Conservation (phyloP, 2,888 invertebrate genomes). For the Yponomeuta evonymella region DNA sequence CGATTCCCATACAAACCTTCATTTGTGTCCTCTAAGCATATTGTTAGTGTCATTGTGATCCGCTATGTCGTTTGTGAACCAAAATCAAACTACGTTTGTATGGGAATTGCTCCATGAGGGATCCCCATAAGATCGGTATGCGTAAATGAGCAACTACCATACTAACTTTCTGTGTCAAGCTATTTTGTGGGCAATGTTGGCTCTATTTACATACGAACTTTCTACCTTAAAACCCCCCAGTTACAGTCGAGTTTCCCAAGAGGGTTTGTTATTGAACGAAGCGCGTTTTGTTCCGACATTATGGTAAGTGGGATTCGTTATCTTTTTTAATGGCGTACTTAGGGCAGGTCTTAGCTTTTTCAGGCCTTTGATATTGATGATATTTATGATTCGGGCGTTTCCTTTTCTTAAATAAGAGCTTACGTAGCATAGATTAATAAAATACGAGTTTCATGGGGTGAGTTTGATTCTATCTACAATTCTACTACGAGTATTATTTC, state of each 20-base stretch:
- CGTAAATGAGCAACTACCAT: neutral
- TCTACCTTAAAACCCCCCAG: neutral
- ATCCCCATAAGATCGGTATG: no score
- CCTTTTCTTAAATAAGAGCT: neutral
- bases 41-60: no score
- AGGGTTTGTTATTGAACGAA: neutral
- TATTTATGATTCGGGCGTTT: neutral
- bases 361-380: neutral
- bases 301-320: slow-evolving; percentile 1
- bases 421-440: no score
- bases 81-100: no score
- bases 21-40: no score
- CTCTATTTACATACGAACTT: neutral
- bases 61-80: no score
- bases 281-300: neutral
- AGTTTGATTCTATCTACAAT: no score
- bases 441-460: no score
- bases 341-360: neutral
- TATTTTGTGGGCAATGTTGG: neutral
- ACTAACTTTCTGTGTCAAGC: neutral
- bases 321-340: slow-evolving; percentile 1
- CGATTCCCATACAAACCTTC: no score
- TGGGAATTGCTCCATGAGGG: no score
- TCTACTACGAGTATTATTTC: no score
- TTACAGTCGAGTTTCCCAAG: neutral